These are phyloP conservation scores for Geococcyx californianus DNA, from an alignment of 2,113 vertebrate species.

Conservation along the genomic window DNA sequence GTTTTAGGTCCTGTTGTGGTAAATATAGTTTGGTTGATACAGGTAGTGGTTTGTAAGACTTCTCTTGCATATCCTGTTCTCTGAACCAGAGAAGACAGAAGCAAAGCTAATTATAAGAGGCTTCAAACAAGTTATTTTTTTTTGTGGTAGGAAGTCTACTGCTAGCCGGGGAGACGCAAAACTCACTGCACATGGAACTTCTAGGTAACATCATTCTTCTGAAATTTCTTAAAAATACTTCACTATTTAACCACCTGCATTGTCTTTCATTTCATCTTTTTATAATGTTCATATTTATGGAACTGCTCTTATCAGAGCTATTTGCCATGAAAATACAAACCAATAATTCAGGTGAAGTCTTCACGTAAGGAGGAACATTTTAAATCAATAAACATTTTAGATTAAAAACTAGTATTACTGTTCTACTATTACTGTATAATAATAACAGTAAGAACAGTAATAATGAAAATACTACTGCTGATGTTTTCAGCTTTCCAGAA, in stretches of 20 bases:
- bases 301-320: not conserved
- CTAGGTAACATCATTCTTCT: not conserved
- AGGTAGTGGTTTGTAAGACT: not conserved
- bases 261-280: not conserved
- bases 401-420: not conserved
- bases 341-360: not conserved
- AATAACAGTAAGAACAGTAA: not conserved
- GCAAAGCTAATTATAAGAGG: not conserved
- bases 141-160: not conserved
- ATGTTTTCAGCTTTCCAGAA: not conserved
- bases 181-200: not conserved
- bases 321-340: not conserved
- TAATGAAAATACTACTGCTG: not conserved
- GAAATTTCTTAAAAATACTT: not conserved
- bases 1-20: not conserved
- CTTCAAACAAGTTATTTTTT: not conserved
- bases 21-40: not conserved
- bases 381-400: not conserved
- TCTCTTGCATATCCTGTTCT: constrained; percentile 21
- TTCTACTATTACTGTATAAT: not conserved
- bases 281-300: not conserved
- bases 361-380: not conserved
- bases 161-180: not conserved
- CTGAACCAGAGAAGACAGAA: not conserved
- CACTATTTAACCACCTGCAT: not conserved